phyloP scores from a whole-genome alignment of 35 echinoderm and acorn worm species.

The Ophiothrix spiculata region DNA sequence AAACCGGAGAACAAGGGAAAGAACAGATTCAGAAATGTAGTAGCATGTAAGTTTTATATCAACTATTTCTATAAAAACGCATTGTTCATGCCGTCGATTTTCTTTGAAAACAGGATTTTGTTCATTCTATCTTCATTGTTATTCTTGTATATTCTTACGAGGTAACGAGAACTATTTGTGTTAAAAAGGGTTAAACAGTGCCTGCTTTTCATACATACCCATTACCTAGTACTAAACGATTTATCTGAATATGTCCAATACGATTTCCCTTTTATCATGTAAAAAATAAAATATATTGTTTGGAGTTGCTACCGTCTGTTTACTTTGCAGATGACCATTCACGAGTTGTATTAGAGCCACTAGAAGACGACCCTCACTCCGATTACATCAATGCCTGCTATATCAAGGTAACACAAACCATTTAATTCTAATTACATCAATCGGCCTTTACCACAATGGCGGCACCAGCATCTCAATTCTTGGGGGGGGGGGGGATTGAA shows the following conservation, averaged over 20 bases:
- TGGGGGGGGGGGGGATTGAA: too few relatives aligned
- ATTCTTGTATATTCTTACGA: background rate
- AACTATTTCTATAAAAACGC: background rate
- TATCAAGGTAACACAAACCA: too few relatives aligned
- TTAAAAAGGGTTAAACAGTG: background rate
- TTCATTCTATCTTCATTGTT: too few relatives aligned
- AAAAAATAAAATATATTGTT: too few relatives aligned
- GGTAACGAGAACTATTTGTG: background rate
- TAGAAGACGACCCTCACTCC: slow-evolving; percentile 25
- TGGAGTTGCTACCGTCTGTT: background rate
- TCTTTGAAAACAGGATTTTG: background rate
- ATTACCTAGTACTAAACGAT: background rate
- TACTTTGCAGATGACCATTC: slow-evolving; percentile 55
- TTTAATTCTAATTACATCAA: too few relatives aligned
- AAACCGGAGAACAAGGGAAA: slow-evolving; percentile 47
- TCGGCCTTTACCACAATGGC: too few relatives aligned
- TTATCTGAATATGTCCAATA: background rate
- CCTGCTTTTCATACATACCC: background rate
- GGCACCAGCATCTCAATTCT: too few relatives aligned
- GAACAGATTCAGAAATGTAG: slow-evolving; percentile 63
- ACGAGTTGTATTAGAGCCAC: slow-evolving; percentile 40
- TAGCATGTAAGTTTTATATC: slow-evolving; percentile 55
- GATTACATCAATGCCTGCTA: slow-evolving; percentile 75
- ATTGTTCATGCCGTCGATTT: too few relatives aligned
- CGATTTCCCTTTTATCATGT: too few relatives aligned